These are phyloP conservation scores for Acleris emargana DNA, from an alignment of 2,888 invertebrate species.

Conservation along the genomic window DNA sequence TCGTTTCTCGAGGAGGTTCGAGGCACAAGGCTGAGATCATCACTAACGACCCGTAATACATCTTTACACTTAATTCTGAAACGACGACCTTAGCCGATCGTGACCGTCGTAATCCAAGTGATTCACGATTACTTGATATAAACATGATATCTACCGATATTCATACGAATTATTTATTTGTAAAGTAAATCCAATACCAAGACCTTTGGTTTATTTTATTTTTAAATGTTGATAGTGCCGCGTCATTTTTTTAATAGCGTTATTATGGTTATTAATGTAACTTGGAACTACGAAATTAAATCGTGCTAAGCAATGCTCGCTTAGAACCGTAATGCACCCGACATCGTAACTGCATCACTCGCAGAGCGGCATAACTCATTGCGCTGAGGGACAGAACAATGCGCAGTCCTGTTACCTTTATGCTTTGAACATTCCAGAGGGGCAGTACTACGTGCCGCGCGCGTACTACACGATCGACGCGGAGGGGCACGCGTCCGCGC, in stretches of 20 bases:
- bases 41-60: conserved; percentile 29
- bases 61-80: conserved; percentile 30
- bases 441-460: conserved; percentile 84
- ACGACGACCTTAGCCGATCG: conserved; percentile 31
- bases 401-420: conserved; percentile 18
- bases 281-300: too few relatives aligned
- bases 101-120: conserved; percentile 21
- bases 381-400: conserved; percentile 21
- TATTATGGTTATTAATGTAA: too few relatives aligned
- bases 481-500: conserved; percentile 80
- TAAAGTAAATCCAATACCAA: background rate
- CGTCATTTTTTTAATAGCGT: too few relatives aligned
- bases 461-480: conserved; percentile 84
- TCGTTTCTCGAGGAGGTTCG: conserved; percentile 18
- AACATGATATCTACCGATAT: background rate
- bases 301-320: too few relatives aligned
- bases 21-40: conserved; percentile 35
- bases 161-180: conserved; percentile 1
- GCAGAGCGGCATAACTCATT: conserved; percentile 8
- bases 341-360: too few relatives aligned
- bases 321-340: background rate
- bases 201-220: too few relatives aligned
- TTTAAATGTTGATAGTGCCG: too few relatives aligned
- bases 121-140: conserved; percentile 19
- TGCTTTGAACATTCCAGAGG: conserved; percentile 64